Conservation (phyloP, 2,888 invertebrate species). For the Tinea pellionella region DNA sequence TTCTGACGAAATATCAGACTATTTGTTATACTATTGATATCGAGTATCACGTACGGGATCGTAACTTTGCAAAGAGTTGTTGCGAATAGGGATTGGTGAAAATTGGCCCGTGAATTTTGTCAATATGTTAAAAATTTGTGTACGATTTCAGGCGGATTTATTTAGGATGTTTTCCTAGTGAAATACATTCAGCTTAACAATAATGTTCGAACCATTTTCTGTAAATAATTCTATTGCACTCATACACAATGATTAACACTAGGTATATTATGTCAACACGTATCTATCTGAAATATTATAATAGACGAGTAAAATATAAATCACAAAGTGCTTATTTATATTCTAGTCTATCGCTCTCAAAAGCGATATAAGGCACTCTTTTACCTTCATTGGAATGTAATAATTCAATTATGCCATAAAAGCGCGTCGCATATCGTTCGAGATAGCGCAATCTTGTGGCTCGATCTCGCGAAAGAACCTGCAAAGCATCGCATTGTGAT, state of each 20-base stretch:
- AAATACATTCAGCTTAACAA: neutral
- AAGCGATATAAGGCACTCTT: constrained; percentile 7
- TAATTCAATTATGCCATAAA: constrained; percentile 57
- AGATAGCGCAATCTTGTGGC: constrained; percentile 51
- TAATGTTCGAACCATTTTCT: neutral
- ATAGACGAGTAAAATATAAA: constrained; percentile 1
- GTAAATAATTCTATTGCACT: neutral
- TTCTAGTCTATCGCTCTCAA: neutral
- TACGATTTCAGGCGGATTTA: constrained; percentile 2
- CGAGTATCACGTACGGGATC: constrained; percentile 55
- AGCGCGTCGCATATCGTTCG: constrained; percentile 43
- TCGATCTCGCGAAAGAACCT: constrained; percentile 50
- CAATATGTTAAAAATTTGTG: constrained; percentile 53
- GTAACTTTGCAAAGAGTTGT: constrained; percentile 60
- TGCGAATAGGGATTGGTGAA: constrained; percentile 63
- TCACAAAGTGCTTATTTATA: neutral
- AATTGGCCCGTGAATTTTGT: constrained; percentile 50
- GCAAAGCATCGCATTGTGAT: constrained; percentile 52
- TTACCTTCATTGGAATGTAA: constrained; percentile 26
- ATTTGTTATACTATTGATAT: constrained; percentile 69
- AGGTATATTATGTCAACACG: too few relatives aligned
- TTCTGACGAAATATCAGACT: constrained; percentile 69
- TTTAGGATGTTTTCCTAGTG: neutral
- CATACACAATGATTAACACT: too few relatives aligned
- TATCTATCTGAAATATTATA: neutral